Evolutionary conservation across 2,797 vertebrate species (phyloP).

Genomic region (Brachyrhaphis roseni): DNA sequence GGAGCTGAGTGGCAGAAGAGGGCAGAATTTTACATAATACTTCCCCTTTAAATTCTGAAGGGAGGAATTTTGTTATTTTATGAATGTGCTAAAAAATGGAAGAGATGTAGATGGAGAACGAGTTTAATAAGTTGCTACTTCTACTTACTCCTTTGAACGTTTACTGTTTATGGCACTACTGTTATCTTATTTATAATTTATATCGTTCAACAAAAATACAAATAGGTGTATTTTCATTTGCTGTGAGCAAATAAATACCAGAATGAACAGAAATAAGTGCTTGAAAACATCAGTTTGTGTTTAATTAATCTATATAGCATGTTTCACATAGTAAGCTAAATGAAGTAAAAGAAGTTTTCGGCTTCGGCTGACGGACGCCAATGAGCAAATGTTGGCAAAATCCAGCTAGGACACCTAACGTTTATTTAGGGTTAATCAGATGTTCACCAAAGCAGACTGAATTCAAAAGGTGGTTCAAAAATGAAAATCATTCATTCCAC

Average conservation of each 20-base stretch:
- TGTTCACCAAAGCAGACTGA: background rate
- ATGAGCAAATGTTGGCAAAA: background rate
- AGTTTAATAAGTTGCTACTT: too few relatives aligned
- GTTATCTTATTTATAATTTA: too few relatives aligned
- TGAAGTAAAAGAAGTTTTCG: background rate
- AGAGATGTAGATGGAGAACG: too few relatives aligned
- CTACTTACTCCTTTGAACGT: too few relatives aligned
- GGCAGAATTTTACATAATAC: too few relatives aligned
- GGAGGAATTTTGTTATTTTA: constrained; percentile 43
- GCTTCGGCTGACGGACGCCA: too few relatives aligned
- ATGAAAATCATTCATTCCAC: background rate
- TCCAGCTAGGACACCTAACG: background rate
- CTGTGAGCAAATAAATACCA: background rate
- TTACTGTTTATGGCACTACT: too few relatives aligned
- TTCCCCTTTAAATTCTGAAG: constrained; percentile 22
- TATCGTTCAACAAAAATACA: too few relatives aligned
- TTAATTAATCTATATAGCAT: too few relatives aligned
- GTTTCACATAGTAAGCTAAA: background rate
- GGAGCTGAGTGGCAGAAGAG: too few relatives aligned
- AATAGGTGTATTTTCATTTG: background rate
- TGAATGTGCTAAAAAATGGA: background rate
- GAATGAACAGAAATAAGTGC: background rate
- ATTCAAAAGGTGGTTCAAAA: background rate
- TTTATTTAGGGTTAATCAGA: background rate
- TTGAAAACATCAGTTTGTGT: background rate